These are phyloP conservation scores for Rhagium mordax DNA, from an alignment of 2,888 invertebrate species.

Conservation along the genomic window DNA sequence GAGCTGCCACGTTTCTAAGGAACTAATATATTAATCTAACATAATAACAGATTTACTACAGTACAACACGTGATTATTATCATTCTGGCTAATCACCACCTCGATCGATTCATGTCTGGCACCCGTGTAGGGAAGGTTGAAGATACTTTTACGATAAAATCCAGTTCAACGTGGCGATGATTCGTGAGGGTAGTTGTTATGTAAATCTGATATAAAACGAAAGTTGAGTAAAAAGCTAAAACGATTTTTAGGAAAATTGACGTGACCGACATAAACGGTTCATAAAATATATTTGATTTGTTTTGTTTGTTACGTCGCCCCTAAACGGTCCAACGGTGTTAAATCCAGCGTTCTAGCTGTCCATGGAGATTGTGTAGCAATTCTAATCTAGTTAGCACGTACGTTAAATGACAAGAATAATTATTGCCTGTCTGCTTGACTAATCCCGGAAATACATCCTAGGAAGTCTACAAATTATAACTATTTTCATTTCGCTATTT, in stretches of 20 bases:
- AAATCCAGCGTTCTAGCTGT: no score
- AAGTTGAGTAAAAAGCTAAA: not conserved
- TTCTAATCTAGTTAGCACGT: no score
- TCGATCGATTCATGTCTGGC: not conserved
- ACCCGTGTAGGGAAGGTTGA: not conserved
- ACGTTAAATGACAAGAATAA: no score
- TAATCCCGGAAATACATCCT: no score
- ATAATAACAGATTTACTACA: not conserved
- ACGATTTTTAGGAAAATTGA: not conserved
- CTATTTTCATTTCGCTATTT: no score
- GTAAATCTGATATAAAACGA: not conserved
- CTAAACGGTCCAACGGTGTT: no score
- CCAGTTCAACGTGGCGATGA: not conserved
- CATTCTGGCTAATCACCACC: not conserved
- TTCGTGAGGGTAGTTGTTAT: not conserved
- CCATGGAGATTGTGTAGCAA: no score
- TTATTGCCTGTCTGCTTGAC: no score
- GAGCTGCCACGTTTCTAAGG: not conserved
- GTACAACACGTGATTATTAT: not conserved
- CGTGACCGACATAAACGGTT: no score
- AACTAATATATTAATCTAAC: not conserved
- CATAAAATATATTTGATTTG: no score
- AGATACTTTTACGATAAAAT: not conserved
- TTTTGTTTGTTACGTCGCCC: no score
- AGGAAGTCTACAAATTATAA: no score